Base-by-base conservation (phyloP, 2,113 vertebrate genomes). In the Cyprinus carpio region DNA sequence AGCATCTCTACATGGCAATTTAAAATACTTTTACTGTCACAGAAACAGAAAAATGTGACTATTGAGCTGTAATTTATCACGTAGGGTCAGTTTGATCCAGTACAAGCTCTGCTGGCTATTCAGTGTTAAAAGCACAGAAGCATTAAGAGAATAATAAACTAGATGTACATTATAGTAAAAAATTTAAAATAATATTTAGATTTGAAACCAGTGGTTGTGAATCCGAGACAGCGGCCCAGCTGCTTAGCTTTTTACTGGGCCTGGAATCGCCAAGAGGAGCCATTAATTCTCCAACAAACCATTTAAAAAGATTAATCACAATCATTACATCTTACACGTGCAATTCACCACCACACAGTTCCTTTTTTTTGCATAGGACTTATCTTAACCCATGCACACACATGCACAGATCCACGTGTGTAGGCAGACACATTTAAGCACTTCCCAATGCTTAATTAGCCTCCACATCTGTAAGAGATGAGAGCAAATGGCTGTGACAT, bases 401-500 rank as follows among this genome's bases (percentile, higher is more conserved):
- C 82, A 64, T n/a, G 29, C 18, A 34, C 29, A 84, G 29, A 72
- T 34, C n/a, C 75, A 60, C 76, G 71, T 67, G 72, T 72, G 46
- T 67, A 77, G 46, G 67, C 72, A 82, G 31, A 64, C 34, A 83
- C 81, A n/a, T 46, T 54, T 85, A 71, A 49, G 64, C 58, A 91
- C 89, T 92, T 92, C 90, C 86, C 86, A 89, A 87, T 72, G 88
- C 81, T 90, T 92, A 90, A 92, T 88, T 83, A 87, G 84, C 85
- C 88, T 82, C 86, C 86, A 91, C 92, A 93, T 92, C 89, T 93
- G 92, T 91, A 88, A 89, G 81, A 84, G 92, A 92, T 91, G 87
- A 93, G 62, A 75, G 85, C 86, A 87, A 89, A 89, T 88, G 69
- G 87, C 86, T 86, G 89, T 92, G 91, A 93, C 91, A 90, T 95